Conservation (phyloP, 2,888 invertebrate genomes). For the Stenotaenia linearis region DNA sequence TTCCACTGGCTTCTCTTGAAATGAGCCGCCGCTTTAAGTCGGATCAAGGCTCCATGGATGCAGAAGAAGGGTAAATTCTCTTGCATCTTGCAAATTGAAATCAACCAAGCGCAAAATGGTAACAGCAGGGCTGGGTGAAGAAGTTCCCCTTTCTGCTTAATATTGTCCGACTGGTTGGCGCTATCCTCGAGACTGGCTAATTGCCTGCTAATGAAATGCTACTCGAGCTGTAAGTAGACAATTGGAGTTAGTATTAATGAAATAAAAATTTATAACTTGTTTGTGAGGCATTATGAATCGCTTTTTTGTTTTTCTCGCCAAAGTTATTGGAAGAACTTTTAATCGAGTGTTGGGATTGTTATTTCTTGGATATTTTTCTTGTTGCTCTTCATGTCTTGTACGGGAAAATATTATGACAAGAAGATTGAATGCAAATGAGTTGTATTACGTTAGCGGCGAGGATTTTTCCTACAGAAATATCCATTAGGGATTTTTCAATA, state of each 20-base stretch:
- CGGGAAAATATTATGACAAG: not conserved
- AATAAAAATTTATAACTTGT: not conserved
- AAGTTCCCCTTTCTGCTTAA: not conserved
- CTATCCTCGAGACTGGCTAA: not conserved
- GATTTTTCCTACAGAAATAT: not conserved
- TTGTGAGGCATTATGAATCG: not conserved
- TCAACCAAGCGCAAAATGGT: not conserved
- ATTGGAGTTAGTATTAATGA: not conserved
- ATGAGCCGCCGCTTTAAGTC: constrained; percentile 9
- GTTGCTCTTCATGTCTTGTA: not conserved
- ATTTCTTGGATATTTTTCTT: not conserved
- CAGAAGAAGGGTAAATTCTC: constrained; percentile 4
- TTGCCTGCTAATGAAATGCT: not conserved
- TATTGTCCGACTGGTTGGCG: constrained; percentile 3
- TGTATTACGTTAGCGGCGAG: not conserved
- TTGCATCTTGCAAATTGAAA: constrained; percentile 9
- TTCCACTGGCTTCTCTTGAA: constrained; percentile 1
- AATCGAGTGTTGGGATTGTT: not conserved
- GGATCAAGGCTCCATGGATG: constrained; percentile 9
- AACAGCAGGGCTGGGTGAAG: constrained; percentile 9
- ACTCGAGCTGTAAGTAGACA: not conserved
- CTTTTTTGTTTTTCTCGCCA: not conserved
- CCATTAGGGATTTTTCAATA: not conserved
- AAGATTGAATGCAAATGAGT: constrained; percentile 9
- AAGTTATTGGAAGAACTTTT: not conserved